Evolutionary conservation across 2,113 vertebrate species (phyloP), one percentile per base, ranked within the genome.

Genomic region (Perca fluviatilis): DNA sequence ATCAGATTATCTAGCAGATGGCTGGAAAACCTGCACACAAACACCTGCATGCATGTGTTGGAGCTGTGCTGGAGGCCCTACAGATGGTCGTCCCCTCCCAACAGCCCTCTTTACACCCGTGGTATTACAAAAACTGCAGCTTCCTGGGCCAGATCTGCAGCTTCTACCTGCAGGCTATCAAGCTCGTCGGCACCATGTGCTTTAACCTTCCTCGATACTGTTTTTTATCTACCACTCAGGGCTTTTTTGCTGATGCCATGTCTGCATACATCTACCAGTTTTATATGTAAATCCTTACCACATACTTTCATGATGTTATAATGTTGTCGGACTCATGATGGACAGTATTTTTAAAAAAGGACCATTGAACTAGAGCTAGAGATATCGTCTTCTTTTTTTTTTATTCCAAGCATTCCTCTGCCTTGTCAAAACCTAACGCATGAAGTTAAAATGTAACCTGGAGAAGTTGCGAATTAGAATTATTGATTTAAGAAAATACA

Each of bases 1-100:
- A 25, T 77, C 60, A 27, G 7, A 77, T 15, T 56, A 1, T 40
- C 0, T 0, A 0, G 27, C 50, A 19, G 1, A 43, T 25, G 27
- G 40, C 19, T 46, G 23, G 54, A 57, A 43, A 64, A 46, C 12
- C 5, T 1, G 0, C 54, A 6, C 4, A 25, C 49, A 3, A 3
- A 40, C 23, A 23, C 50, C 56, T 54, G 47, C 2, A 3, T 16
- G 53, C 21, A 18, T 5, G 7, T 60, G 60, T 51, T 51, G 10
- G 51, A 66, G 77, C 16, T 40, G 40, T 27, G 60, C 67, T 57
- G 13, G 53, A 58, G 68, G 60, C 30, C 43, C 14, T 43, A 27
- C 77, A 64, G 76, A 83, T 74, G 63, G 53, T 21, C 46, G 27
- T 54, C 25, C 40, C 30, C 30, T 63, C 66, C 62, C 13, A 2